Conservation (phyloP, 2,113 vertebrate species). For the Strigops habroptila region DNA sequence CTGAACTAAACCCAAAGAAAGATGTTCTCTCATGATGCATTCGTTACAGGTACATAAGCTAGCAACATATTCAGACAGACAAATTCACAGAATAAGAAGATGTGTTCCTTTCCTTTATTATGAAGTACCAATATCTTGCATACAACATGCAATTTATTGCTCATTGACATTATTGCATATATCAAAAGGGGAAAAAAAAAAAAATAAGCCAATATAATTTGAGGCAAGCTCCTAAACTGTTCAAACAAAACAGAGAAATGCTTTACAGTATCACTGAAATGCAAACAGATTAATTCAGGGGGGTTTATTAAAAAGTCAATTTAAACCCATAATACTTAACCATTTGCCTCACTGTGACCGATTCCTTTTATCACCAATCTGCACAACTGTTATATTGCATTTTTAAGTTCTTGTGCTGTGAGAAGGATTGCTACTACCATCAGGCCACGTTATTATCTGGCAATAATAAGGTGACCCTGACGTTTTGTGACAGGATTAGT, state of each 20-base stretch:
- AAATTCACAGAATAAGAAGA: background rate
- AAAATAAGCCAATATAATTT: background rate
- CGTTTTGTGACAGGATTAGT: background rate
- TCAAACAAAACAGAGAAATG: constrained; percentile 39
- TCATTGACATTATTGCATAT: constrained; percentile 73
- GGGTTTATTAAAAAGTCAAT: background rate
- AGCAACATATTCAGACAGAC: background rate
- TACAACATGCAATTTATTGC: constrained; percentile 75
- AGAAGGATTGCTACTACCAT: background rate
- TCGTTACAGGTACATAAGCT: background rate
- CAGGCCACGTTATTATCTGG: background rate
- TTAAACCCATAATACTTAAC: background rate
- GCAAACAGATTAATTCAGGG: constrained; percentile 6
- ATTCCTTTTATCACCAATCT: background rate
- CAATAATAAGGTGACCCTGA: background rate
- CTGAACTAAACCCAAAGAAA: background rate
- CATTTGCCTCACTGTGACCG: background rate
- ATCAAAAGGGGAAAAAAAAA: constrained; percentile 16
- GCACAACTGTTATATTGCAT: background rate
- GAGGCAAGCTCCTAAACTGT: constrained; percentile 37
- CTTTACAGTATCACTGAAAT: constrained; percentile 35
- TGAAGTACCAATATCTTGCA: constrained; percentile 49
- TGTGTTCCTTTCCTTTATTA: constrained; percentile 65
- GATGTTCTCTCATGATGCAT: background rate
- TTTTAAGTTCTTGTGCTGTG: background rate